Conservation (phyloP, 2,888 invertebrate genomes). For the Lepetodrilus schrolli region DNA sequence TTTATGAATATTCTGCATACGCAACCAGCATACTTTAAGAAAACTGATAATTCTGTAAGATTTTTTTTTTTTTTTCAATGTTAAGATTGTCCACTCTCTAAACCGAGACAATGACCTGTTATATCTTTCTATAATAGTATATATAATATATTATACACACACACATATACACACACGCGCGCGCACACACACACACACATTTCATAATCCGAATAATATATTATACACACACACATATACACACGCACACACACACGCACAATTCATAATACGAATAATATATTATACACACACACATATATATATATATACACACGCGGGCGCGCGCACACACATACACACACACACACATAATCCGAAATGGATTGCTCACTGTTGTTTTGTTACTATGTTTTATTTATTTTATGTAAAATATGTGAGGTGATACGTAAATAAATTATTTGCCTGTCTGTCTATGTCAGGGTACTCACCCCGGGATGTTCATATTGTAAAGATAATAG, state of each 20-base stretch:
- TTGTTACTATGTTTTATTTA: background rate
- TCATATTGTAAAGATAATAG: conserved; percentile 77
- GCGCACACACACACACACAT: too few species aligned
- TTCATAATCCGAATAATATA: too few species aligned
- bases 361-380: background rate
- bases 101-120: too few species aligned
- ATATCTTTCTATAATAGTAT: background rate
- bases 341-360: background rate
- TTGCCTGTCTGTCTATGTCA: too few species aligned
- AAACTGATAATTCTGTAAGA: too few species aligned
- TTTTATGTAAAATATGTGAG: background rate
- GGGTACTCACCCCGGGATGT: conserved; percentile 70
- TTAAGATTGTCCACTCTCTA: too few species aligned
- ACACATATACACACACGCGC: background rate
- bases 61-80: too few species aligned
- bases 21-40: too few species aligned
- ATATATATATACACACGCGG: background rate
- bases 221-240: background rate
- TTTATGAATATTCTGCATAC: too few species aligned
- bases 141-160: background rate
- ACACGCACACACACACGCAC: background rate
- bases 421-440: too few species aligned
- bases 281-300: background rate
- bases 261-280: background rate
- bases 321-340: too few species aligned